Evolutionary conservation across 1,140 invertebrate genomes (phyloP), one percentile per base, ranked within the genome.

Genomic region (Zeugodacus cucurbitae): DNA sequence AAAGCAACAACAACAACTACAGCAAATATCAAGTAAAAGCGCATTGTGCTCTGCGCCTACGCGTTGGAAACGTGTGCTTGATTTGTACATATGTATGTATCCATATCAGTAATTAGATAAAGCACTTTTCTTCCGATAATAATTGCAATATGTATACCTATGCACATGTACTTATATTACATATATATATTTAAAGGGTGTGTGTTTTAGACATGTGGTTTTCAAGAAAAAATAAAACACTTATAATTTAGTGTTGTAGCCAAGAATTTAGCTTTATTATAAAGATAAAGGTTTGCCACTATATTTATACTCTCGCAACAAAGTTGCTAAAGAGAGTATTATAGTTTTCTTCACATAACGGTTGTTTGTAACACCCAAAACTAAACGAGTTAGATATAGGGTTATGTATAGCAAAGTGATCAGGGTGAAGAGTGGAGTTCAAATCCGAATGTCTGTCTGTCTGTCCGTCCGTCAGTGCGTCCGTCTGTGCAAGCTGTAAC

Each of bases 81-180:
- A 29, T 70, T 17, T 3, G 14, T 20, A 44, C 3, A 29, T 70
- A 32, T 3, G 14, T 20, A 44, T 5, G 37, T 37, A 10, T 41
- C 37, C 20, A 74, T 41, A 44, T 17, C 29, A 17, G 32, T 82
- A 82, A 82, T 82, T 82, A 82, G 74, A 82, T 82, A 48, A 82
- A 82, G 74, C n/a, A 48, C 74, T 29, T 82, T 48, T 44, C 22
- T 48, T 10, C 74, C 44, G 74, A 82, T 82, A 48, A 48, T 82
- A 48, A 54, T 48, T 82, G 74, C 74, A 48, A 82, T 82, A 20
- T 41, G 10, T 48, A 7, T 22, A 54, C 0, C 17, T 17, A 44
- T 78, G 70, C n/a, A 62, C 7, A 10, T 26, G 26, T 1, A 62
- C 22, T 0, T 26, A 59, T 8, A 59, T 59, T 5, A n/a, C 58